phyloP scores from a whole-genome alignment of 2,113 vertebrate genomes.

The Tupaia tana region DNA sequence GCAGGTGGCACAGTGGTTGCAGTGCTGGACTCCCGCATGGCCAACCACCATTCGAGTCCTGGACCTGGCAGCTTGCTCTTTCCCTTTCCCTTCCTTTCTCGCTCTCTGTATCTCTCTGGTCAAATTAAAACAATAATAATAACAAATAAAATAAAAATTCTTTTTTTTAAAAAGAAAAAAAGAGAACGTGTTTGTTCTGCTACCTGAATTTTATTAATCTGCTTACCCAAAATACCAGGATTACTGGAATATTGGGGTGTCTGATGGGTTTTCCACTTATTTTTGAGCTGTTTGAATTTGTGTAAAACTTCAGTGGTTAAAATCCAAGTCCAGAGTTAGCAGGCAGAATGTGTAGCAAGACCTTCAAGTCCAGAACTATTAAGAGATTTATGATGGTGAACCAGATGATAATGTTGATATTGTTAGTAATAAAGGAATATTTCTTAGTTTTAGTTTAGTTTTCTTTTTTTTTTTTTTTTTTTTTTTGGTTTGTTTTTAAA shows the following conservation, averaged over 20 bases:
- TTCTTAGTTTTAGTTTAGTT: background rate
- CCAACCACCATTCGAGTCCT: no score
- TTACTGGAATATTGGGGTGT: constrained; percentile 4
- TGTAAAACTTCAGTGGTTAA: background rate
- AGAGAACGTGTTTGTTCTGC: background rate
- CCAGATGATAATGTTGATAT: background rate
- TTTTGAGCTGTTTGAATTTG: background rate
- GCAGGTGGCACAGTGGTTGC: no score
- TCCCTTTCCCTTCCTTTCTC: no score
- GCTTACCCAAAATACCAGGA: background rate
- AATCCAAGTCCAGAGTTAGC: constrained; percentile 1
- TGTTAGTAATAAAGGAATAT: background rate
- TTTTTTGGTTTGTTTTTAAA: no score
- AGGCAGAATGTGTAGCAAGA: background rate
- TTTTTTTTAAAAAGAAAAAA: no score
- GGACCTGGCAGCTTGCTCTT: no score
- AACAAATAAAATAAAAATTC: no score
- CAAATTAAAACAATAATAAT: no score
- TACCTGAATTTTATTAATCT: constrained; percentile 5
- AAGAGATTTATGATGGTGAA: constrained; percentile 1
- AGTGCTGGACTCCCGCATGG: no score
- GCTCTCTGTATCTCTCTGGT: no score
- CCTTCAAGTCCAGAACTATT: background rate
- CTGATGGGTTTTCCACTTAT: background rate
- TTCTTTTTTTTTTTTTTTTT: no score